These are phyloP conservation scores for Amphiura filiformis DNA, from an alignment of 35 echinoderm and acorn worm genomes.

Conservation along the genomic window DNA sequence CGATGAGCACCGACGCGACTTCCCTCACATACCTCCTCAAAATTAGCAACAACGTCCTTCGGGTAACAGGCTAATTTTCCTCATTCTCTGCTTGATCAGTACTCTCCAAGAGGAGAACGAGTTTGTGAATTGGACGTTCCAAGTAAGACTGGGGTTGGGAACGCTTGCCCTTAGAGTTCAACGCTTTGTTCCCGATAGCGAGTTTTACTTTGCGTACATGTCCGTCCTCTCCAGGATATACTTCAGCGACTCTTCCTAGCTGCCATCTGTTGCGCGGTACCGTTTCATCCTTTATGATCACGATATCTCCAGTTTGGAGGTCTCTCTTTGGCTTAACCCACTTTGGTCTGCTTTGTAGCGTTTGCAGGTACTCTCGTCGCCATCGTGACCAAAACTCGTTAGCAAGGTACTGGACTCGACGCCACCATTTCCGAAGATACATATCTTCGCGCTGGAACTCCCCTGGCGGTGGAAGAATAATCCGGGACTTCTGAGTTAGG, in stretches of 20 bases:
- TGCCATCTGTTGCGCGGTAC: not conserved
- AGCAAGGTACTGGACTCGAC: slow-evolving; percentile 64
- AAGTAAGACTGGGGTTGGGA: too few relatives aligned
- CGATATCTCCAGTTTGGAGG: slow-evolving; percentile 44
- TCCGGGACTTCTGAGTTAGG: slow-evolving; percentile 60
- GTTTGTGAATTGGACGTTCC: too few relatives aligned
- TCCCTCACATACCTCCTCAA: too few relatives aligned
- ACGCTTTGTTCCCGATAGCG: not conserved
- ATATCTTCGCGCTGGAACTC: slow-evolving; percentile 47
- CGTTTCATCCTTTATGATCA: slow-evolving; percentile 44
- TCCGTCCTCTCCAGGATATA: not conserved
- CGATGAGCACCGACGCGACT: too few relatives aligned
- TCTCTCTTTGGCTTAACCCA: slow-evolving; percentile 51
- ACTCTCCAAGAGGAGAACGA: too few relatives aligned
- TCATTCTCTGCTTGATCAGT: too few relatives aligned
- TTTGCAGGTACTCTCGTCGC: slow-evolving; percentile 57
- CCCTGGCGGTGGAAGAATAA: slow-evolving; percentile 73
- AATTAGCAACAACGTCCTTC: too few relatives aligned
- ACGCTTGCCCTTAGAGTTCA: not conserved
- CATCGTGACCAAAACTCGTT: slow-evolving; percentile 76
- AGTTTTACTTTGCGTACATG: not conserved
- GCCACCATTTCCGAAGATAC: slow-evolving; percentile 56
- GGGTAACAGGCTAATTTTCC: too few relatives aligned
- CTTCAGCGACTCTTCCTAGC: not conserved
- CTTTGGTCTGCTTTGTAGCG: slow-evolving; percentile 57